Conservation (phyloP, 2,888 invertebrate species). For the Petrophora chlorosata region DNA sequence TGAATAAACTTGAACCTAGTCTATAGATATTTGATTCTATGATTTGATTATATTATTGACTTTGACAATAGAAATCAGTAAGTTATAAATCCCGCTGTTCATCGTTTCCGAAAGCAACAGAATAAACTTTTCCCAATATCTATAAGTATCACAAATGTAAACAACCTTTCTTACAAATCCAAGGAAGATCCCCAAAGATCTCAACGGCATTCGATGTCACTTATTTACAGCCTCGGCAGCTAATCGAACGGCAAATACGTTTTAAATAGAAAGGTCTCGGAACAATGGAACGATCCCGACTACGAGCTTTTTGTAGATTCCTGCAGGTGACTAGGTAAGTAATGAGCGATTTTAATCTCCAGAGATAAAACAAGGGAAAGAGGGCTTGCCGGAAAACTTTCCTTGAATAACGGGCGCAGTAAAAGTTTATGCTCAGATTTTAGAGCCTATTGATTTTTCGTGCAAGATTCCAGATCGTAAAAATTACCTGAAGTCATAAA, state of each 20-base stretch:
- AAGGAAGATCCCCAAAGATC: no score
- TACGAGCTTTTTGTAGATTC: constrained; percentile 11
- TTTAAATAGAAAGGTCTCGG: constrained; percentile 32
- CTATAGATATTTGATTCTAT: no score
- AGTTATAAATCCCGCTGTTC: no score
- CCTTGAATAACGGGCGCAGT: constrained; percentile 2
- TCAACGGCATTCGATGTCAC: no score
- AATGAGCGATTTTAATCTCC: constrained; percentile 7
- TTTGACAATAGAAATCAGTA: no score
- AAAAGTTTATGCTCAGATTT: constrained; percentile 13
- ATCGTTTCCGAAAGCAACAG: no score
- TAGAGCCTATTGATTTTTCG: constrained; percentile 9
- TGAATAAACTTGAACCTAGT: no score
- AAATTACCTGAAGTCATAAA: neutral
- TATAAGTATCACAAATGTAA: no score
- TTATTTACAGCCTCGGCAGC: neutral
- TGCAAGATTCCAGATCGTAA: neutral
- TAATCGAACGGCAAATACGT: constrained; percentile 41
- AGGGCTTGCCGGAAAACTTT: neutral
- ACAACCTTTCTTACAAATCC: no score
- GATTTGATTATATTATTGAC: no score
- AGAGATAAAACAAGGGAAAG: constrained; percentile 13
- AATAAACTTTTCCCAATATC: no score
- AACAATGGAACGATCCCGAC: constrained; percentile 28
- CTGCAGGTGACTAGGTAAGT: constrained; percentile 19